phyloP scores from a whole-genome alignment of 1,140 invertebrate genomes.

The Coenobita brevimanus region DNA sequence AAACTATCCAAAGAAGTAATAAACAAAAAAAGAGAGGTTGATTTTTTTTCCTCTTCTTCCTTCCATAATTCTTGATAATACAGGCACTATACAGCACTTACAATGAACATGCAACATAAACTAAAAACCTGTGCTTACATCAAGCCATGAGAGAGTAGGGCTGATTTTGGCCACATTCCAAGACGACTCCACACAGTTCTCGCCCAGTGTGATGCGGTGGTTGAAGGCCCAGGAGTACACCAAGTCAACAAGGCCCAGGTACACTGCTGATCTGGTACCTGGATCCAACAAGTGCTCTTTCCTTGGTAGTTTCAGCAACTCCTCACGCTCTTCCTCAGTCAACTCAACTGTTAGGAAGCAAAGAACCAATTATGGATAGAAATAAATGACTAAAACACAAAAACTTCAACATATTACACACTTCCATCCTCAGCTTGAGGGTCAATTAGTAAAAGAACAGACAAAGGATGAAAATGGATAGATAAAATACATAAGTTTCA shows the following conservation, averaged over 20 bases:
- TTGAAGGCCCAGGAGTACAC: slow-evolving; percentile 55
- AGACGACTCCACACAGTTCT: slow-evolving; percentile 46
- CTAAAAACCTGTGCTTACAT: too few relatives aligned
- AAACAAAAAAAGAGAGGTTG: too few relatives aligned
- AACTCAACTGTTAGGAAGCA: slow-evolving; percentile 41
- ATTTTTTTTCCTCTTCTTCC: too few relatives aligned
- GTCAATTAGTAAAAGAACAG: neutral
- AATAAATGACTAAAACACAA: neutral
- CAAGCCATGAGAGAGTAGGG: slow-evolving; percentile 52
- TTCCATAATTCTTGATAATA: too few relatives aligned
- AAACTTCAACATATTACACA: neutral
- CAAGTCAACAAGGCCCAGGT: slow-evolving; percentile 43
- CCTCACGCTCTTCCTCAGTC: slow-evolving; percentile 31
- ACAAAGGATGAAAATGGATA: too few relatives aligned
- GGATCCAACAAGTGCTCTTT: slow-evolving; percentile 52
- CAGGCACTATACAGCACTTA: too few relatives aligned
- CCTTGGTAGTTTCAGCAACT: slow-evolving; percentile 36
- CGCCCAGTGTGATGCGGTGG: slow-evolving; percentile 36
- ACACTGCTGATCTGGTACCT: slow-evolving; percentile 42
- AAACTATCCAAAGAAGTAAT: too few relatives aligned
- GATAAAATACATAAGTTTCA: too few relatives aligned
- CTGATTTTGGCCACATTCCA: slow-evolving; percentile 53
- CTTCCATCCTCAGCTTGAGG: neutral
- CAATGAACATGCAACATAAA: too few relatives aligned
- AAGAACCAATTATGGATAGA: neutral